These are phyloP conservation scores for Spinibarbus caldwelli DNA, from an alignment of 2,797 vertebrate species.

Conservation along the genomic window DNA sequence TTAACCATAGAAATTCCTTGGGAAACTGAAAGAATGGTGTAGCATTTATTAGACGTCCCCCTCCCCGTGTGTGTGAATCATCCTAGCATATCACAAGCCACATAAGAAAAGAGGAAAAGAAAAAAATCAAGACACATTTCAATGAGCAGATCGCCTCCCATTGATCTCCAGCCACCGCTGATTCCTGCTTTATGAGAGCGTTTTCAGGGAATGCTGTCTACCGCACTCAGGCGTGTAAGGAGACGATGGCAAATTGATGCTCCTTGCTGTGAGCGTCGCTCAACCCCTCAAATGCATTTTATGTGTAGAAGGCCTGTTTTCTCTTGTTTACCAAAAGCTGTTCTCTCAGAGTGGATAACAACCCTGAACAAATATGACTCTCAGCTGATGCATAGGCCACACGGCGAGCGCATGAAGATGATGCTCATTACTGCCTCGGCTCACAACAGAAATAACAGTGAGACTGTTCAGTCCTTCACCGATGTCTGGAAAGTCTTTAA, in stretches of 20 bases:
- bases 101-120: background rate
- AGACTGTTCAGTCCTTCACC: slow-evolving; percentile 32
- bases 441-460: slow-evolving; percentile 21
- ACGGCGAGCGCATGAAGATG: slow-evolving; percentile 73
- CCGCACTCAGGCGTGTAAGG: slow-evolving; percentile 57
- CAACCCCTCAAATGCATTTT: slow-evolving; percentile 57
- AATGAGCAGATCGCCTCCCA: slow-evolving; percentile 41
- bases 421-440: slow-evolving; percentile 72
- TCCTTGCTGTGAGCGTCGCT: slow-evolving; percentile 65
- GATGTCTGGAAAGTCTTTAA: slow-evolving; percentile 6
- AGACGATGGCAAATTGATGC: slow-evolving; percentile 69
- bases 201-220: slow-evolving; percentile 66
- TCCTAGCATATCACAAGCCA: slow-evolving; percentile 22
- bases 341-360: slow-evolving; percentile 73
- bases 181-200: slow-evolving; percentile 59
- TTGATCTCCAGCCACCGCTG: slow-evolving; percentile 67
- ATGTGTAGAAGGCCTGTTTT: slow-evolving; percentile 76
- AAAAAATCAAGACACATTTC: slow-evolving; percentile 11
- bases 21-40: background rate
- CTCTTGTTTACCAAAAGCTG: slow-evolving; percentile 77
- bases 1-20: background rate
- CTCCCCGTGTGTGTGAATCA: background rate
- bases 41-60: background rate
- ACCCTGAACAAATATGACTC: slow-evolving; percentile 80
- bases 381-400: slow-evolving; percentile 77